phyloP scores from a whole-genome alignment of 2,888 invertebrate species.

The Lacanobia oleracea region DNA sequence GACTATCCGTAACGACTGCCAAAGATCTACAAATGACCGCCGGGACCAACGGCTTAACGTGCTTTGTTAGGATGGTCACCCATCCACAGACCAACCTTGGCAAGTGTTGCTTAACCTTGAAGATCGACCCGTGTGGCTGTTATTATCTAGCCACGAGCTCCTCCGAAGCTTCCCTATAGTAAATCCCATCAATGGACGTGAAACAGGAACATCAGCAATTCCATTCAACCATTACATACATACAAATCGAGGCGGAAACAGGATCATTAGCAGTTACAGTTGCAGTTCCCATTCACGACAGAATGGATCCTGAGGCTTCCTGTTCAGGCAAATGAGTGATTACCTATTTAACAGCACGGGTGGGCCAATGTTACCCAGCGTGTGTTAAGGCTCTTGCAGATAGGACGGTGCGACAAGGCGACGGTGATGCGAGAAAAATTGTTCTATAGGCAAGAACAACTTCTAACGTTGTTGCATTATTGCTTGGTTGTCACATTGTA shows the following conservation, averaged over 20 bases:
- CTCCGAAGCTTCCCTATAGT: not conserved
- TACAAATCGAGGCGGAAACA: slow-evolving; percentile 44
- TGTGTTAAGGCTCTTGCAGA: not conserved
- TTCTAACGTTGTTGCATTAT: not conserved
- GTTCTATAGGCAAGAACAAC: not conserved
- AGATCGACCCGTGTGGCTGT: too few relatives aligned
- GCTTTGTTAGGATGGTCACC: too few relatives aligned
- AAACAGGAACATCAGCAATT: slow-evolving; percentile 23
- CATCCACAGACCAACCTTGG: too few relatives aligned
- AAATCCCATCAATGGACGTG: not conserved
- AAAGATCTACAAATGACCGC: too few relatives aligned
- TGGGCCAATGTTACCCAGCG: not conserved
- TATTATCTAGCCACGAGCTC: too few relatives aligned
- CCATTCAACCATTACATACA: slow-evolving; percentile 41
- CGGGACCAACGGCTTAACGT: too few relatives aligned
- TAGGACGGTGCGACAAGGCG: not conserved
- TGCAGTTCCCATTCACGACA: slow-evolving; percentile 1
- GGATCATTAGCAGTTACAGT: slow-evolving; percentile 32
- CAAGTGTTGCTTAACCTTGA: too few relatives aligned
- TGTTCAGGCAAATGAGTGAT: slow-evolving; percentile 29
- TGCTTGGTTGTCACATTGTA: not conserved
- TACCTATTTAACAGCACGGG: slow-evolving; percentile 19
- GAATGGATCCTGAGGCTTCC: slow-evolving; percentile 18
- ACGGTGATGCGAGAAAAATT: not conserved
- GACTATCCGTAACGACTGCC: too few relatives aligned